These are phyloP conservation scores for Psilopogon haemacephalus DNA, from an alignment of 2,113 vertebrate species.

Conservation along the genomic window DNA sequence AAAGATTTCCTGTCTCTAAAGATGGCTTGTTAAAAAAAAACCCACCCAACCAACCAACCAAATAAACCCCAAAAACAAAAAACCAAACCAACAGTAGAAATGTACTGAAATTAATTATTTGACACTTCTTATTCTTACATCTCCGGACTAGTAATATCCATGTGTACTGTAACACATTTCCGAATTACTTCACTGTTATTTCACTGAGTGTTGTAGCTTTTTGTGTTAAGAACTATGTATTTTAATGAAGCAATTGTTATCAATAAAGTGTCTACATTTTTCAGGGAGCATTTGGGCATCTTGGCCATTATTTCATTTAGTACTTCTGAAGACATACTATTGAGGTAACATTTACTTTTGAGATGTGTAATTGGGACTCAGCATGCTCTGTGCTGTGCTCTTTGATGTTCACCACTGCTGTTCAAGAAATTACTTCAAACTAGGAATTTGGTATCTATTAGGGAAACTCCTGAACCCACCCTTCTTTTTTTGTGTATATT, in stretches of 20 bases:
- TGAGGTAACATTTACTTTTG: conserved; percentile 69
- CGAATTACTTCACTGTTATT: neutral
- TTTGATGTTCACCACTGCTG: conserved; percentile 70
- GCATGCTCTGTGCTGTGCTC: conserved; percentile 38
- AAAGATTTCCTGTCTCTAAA: conserved; percentile 5
- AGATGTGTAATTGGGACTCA: conserved; percentile 71
- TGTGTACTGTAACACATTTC: neutral
- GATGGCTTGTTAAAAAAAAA: neutral
- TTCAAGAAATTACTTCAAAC: conserved; percentile 67
- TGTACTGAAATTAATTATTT: conserved; percentile 20
- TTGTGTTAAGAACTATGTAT: neutral
- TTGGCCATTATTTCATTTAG: conserved; percentile 56
- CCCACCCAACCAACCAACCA: no score
- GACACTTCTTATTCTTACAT: neutral
- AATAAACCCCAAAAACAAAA: no score
- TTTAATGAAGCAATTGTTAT: neutral
- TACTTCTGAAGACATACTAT: conserved; percentile 58
- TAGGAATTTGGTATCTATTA: conserved; percentile 46
- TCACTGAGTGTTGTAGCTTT: neutral
- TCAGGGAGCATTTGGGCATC: conserved; percentile 27
- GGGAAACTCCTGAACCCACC: conserved; percentile 55
- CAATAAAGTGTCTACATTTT: neutral
- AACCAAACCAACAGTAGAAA: neutral
- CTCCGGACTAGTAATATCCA: neutral
- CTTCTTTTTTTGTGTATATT: neutral